phyloP scores from a whole-genome alignment of 2,113 vertebrate species.

The Taxidea taxus region DNA sequence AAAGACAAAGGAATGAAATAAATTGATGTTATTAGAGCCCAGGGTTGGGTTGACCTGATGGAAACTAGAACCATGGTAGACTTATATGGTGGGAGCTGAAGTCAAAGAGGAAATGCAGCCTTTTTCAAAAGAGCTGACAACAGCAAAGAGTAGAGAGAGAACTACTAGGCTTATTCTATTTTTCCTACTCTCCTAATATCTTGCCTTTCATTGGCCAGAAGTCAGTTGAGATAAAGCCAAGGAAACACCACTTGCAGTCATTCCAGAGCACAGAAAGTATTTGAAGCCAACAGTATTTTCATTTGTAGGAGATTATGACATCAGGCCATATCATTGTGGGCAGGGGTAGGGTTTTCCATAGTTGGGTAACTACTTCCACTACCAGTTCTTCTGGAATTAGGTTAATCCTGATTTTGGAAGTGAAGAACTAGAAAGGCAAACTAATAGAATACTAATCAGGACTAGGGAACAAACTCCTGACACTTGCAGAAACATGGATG shows the following conservation, averaged over 20 bases:
- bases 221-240: conserved; percentile 2
- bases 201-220: neutral
- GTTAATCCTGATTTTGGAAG: neutral
- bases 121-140: conserved; percentile 42
- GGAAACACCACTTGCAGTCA: conserved; percentile 37
- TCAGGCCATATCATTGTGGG: neutral
- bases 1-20: neutral
- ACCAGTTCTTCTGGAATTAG: neutral
- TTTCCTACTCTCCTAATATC: neutral
- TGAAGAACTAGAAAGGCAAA: neutral
- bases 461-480: neutral
- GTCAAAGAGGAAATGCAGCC: conserved; percentile 44
- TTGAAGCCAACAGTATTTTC: neutral
- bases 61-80: neutral
- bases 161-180: neutral
- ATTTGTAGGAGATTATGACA: conserved; percentile 1
- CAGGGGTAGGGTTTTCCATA: neutral
- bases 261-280: conserved; percentile 24
- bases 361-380: neutral
- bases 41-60: neutral
- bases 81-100: neutral
- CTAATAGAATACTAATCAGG: neutral
- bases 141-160: neutral
- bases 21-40: neutral
- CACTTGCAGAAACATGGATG: neutral